Percentiles rank a stretch among this genome's conserved stretches.
Evolutionary conservation across 2,113 vertebrate species (phyloP).

Genomic region (Brachirus orientalis): DNA sequence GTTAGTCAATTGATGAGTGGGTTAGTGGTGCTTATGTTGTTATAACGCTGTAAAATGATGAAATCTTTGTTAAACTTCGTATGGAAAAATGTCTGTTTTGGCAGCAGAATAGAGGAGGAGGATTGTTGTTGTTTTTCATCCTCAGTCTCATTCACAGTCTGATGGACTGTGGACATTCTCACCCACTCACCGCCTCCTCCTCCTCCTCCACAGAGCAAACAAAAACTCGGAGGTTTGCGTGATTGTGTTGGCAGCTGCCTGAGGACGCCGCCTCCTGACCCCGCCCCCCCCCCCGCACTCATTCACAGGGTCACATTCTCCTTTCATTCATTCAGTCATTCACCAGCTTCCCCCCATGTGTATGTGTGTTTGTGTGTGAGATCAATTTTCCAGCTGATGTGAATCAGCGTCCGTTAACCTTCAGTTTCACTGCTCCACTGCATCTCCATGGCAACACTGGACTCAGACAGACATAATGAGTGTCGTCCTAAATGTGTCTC

Average conservation of each 20-base stretch:
- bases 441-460: slow-evolving; percentile 48
- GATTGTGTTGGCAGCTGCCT: slow-evolving; percentile 76
- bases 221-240: slow-evolving; percentile 64
- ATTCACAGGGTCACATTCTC: slow-evolving; percentile 58
- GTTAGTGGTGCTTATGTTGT: too few species aligned
- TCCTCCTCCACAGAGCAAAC: background rate
- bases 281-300: slow-evolving; percentile 14
- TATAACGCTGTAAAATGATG: too few species aligned
- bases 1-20: too few species aligned
- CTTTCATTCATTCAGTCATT: slow-evolving; percentile 26
- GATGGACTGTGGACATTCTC: slow-evolving; percentile 29
- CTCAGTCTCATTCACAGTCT: slow-evolving; percentile 41
- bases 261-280: slow-evolving; percentile 36
- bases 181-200: background rate
- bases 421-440: slow-evolving; percentile 1
- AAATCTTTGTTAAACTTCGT: background rate
- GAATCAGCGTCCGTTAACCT: slow-evolving; percentile 25
- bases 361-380: background rate
- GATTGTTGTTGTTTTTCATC: background rate
- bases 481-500: slow-evolving; percentile 34
- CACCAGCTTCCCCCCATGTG: slow-evolving; percentile 6
- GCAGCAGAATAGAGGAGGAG: background rate
- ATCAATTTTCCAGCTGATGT: background rate
- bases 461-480: slow-evolving; percentile 49
- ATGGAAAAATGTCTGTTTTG: background rate